These are phyloP conservation scores for Gallinago jamesoni DNA, from an alignment of 2,113 vertebrate genomes.

Conservation along the genomic window DNA sequence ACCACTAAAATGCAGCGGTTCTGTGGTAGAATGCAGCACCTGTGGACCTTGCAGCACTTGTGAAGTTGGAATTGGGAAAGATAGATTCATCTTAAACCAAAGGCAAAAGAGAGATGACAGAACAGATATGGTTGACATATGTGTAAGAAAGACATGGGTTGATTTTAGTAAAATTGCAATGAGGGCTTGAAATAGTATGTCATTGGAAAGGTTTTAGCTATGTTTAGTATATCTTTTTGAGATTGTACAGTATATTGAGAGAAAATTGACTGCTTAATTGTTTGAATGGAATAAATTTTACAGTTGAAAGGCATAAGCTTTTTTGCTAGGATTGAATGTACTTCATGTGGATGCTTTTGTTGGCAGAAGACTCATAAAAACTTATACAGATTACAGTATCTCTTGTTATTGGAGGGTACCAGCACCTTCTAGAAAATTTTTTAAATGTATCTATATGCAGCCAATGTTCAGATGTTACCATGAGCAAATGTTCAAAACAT, in stretches of 20 bases:
- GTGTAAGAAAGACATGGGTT: background rate
- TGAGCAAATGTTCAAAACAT: background rate
- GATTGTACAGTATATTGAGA: background rate
- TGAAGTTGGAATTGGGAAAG: background rate
- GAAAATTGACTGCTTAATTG: background rate
- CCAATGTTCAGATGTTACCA: background rate
- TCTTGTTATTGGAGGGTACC: background rate
- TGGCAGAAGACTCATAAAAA: background rate
- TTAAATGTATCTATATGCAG: background rate
- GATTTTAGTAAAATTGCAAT: background rate
- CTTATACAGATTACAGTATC: background rate
- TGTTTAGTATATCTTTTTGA: background rate
- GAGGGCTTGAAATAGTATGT: background rate
- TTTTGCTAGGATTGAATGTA: background rate
- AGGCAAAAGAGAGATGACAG: background rate
- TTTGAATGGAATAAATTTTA: background rate
- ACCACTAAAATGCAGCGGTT: background rate
- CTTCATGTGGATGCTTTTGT: background rate
- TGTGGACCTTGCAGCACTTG: background rate
- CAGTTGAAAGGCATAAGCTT: background rate
- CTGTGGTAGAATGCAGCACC: background rate
- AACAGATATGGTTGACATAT: background rate
- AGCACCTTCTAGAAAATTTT: background rate
- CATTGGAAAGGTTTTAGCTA: background rate
- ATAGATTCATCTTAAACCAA: background rate